phyloP scores from a whole-genome alignment of 2,888 invertebrate genomes.

The Kuschelorhynchus macadamiae region DNA sequence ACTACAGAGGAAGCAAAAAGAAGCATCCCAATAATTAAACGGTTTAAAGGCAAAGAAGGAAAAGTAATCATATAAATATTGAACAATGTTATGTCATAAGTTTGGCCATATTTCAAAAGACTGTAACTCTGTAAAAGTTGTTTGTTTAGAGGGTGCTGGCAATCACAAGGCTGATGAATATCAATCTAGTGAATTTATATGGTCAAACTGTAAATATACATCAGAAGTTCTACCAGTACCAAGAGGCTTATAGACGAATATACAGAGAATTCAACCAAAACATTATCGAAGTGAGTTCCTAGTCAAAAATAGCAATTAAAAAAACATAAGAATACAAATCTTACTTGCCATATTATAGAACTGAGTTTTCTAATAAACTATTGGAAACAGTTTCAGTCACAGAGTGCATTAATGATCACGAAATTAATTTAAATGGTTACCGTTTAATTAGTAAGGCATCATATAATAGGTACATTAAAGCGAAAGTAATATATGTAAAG shows the following conservation, averaged over 20 bases:
- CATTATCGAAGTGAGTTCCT: neutral
- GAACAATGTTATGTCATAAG: neutral
- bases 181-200: too few species aligned
- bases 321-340: neutral
- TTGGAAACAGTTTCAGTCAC: neutral
- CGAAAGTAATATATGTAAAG: neutral
- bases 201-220: too few species aligned
- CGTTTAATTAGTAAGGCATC: neutral
- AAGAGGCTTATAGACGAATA: neutral
- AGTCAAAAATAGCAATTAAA: neutral
- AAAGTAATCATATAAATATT: too few species aligned
- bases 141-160: too few species aligned
- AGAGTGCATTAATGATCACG: neutral
- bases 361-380: neutral
- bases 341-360: neutral
- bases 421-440: neutral
- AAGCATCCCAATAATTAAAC: too few species aligned
- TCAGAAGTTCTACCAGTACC: too few species aligned
- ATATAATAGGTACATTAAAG: neutral
- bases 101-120: neutral
- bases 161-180: too few species aligned
- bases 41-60: too few species aligned
- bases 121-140: neutral
- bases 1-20: neutral
- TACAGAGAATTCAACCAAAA: neutral